These are phyloP conservation scores for Caretta caretta DNA, from an alignment of 2,113 vertebrate genomes.

Conservation along the genomic window DNA sequence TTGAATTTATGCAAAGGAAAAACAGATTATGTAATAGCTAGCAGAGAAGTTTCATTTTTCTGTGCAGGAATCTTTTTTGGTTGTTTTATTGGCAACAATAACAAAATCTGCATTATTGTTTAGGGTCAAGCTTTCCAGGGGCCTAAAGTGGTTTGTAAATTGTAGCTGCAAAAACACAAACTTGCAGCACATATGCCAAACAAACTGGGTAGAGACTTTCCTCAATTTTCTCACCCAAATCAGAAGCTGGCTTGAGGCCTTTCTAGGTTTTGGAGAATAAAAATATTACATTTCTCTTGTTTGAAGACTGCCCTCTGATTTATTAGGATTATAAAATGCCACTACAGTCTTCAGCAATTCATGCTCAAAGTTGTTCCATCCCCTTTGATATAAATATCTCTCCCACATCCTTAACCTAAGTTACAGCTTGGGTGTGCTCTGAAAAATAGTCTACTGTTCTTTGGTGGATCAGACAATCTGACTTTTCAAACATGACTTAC, in stretches of 20 bases:
- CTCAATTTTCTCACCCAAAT: not conserved
- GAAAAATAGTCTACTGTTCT: not conserved
- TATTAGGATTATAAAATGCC: not conserved
- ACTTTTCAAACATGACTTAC: not conserved
- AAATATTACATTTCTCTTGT: not conserved
- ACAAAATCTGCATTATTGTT: not conserved
- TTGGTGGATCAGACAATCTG: not conserved
- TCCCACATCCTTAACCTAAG: not conserved
- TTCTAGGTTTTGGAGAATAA: not conserved
- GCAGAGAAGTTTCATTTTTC: not conserved
- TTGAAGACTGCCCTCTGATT: not conserved
- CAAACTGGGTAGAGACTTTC: not conserved
- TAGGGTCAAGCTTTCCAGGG: not conserved
- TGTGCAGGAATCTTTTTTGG: not conserved
- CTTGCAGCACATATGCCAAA: not conserved
- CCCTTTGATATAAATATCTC: not conserved
- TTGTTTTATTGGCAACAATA: not conserved
- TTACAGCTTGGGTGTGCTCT: not conserved
- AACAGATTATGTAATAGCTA: not conserved
- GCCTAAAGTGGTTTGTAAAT: not conserved
- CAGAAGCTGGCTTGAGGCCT: not conserved
- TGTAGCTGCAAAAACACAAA: not conserved
- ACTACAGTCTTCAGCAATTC: not conserved
- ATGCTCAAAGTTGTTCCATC: not conserved
- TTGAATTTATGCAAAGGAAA: not conserved